Conservation (phyloP, 2,888 invertebrate genomes). For the Sesamia inferens region DNA sequence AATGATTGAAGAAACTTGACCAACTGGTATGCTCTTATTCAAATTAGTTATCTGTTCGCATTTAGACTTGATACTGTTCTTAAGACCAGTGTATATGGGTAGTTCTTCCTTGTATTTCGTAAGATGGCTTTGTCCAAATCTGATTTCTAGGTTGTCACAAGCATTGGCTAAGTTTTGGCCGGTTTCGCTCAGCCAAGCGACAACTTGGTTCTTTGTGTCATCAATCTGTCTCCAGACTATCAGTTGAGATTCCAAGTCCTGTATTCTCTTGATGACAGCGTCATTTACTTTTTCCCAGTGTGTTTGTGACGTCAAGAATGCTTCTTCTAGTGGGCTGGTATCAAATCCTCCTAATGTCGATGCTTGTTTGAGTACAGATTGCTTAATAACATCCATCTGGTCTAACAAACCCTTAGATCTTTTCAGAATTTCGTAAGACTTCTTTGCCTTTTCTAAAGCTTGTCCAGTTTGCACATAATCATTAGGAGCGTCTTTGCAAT, state of each 20-base stretch:
- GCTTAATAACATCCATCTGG: constrained; percentile 94
- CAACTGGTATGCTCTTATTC: constrained; percentile 92
- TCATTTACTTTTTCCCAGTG: constrained; percentile 93
- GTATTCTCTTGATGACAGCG: constrained; percentile 92
- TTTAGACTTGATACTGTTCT: constrained; percentile 94
- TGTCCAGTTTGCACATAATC: constrained; percentile 93
- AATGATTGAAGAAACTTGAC: constrained; percentile 92
- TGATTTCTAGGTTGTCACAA: constrained; percentile 94
- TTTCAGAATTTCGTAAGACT: constrained; percentile 93
- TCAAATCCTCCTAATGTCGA: constrained; percentile 92
- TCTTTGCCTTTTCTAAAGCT: constrained; percentile 93
- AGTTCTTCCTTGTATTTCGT: constrained; percentile 96
- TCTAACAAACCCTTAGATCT: constrained; percentile 94
- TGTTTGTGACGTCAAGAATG: constrained; percentile 91
- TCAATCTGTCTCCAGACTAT: constrained; percentile 98
- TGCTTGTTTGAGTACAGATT: constrained; percentile 92
- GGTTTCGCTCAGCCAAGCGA: constrained; percentile 95
- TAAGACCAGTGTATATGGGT: constrained; percentile 93
- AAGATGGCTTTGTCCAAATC: constrained; percentile 94
- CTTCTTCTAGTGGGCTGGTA: constrained; percentile 89
- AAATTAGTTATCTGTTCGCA: constrained; percentile 94
- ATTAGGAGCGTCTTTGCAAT: constrained; percentile 92
- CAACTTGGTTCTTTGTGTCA: constrained; percentile 94
- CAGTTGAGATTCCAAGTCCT: constrained; percentile 95
- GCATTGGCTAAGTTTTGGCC: constrained; percentile 94